These are phyloP conservation scores for Aythya baeri DNA, from an alignment of 2,113 vertebrate genomes.

Conservation along the genomic window DNA sequence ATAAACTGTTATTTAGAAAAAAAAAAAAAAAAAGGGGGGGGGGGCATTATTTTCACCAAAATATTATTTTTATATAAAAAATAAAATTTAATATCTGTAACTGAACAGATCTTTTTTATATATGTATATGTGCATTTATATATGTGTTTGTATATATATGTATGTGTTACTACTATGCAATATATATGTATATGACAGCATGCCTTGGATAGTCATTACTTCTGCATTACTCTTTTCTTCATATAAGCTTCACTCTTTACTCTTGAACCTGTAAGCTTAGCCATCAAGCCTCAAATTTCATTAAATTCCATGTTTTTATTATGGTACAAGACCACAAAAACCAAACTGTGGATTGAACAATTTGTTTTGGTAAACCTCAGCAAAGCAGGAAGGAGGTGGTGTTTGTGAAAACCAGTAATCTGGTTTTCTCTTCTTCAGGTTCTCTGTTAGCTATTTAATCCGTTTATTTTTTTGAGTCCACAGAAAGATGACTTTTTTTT, in stretches of 20 bases:
- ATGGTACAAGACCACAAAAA: neutral
- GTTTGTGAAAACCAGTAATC: neutral
- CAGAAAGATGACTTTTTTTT: neutral
- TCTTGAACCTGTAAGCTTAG: neutral
- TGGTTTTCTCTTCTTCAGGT: neutral
- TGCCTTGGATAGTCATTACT: neutral
- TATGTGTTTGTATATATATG: neutral
- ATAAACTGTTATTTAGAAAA: neutral
- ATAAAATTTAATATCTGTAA: neutral
- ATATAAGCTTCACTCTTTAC: neutral
- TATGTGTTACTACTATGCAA: neutral
- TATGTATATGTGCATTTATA: neutral
- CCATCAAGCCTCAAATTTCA: neutral
- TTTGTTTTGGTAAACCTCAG: neutral
- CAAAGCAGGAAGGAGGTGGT: neutral
- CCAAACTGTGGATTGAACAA: neutral
- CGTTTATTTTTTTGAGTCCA: slow-evolving; percentile 14
- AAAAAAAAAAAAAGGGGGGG: too few relatives aligned
- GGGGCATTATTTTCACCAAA: neutral
- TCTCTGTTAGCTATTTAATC: slow-evolving; percentile 38
- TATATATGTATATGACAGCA: neutral
- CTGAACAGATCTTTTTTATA: neutral
- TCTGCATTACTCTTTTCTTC: neutral
- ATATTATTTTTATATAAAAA: neutral
- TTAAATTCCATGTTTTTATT: neutral